Evolutionary conservation across 2,113 vertebrate genomes (phyloP), one percentile per base, ranked within the genome.

Genomic region (Gopherus evgoodei): DNA sequence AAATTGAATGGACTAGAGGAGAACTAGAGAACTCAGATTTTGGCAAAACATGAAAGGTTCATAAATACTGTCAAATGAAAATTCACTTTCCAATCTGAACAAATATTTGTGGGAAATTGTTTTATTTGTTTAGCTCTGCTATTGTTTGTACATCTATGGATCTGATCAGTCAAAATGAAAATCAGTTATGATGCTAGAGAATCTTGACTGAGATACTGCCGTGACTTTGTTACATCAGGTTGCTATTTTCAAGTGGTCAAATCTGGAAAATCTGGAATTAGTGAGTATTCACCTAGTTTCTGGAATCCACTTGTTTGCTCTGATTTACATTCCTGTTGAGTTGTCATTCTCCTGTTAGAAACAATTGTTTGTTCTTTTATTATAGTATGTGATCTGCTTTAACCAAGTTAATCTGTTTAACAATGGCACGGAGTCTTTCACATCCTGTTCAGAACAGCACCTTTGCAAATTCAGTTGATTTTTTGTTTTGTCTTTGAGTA

Each of bases 331-430:
- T 90, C n/a, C 69, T 10, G 11, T 75, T 2, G 16, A 52, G 38
- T 85, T 17, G 44, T 65, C 56, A 12, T 2, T 0, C 22, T 90
- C 9, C 14, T 78, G 5, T 27, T 52, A 19, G 42, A 11, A 17
- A 81, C 1, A 85, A 29, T 24, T 90, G 27, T 42, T 13, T 76
- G 0, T 81, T 29, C n/a, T 52, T 87, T 8, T 5, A 6, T 1
- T 1, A 22, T 87, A 0, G 1, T 4, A n/a, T n/a, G n/a, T n/a
- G n/a, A n/a, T 75, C 69, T 75, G 69, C 21, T 35, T 75, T 24
- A 42, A 75, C 38, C n/a, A 42, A 22, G 69, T 42, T 42, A 38
- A 16, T 53, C 12, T 88, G 1, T 69, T 90, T 94, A 38, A 82
- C 21, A 82, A 42, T 53, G 35, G 17, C 17, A 42, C 10, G n/a